phyloP scores from a whole-genome alignment of 2,888 invertebrate species.

The Trichacis sp. region DNA sequence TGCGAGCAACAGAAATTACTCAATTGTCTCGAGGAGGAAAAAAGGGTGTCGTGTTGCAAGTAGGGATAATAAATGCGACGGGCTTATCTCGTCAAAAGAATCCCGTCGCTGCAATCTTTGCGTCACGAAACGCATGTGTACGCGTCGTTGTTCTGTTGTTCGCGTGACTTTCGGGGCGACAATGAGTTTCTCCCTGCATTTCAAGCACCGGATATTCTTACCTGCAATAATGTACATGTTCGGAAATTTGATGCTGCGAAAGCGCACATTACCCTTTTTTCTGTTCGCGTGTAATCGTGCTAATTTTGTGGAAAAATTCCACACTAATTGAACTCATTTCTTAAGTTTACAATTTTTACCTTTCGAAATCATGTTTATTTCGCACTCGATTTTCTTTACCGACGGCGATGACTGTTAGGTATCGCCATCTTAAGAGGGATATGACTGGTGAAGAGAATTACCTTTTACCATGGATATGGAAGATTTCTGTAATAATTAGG shows the following conservation, averaged over 20 bases:
- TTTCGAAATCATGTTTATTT: too few relatives aligned
- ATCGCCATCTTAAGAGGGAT: too few relatives aligned
- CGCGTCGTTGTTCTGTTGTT: slow-evolving; percentile 30
- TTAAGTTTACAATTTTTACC: too few relatives aligned
- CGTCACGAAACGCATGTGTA: slow-evolving; percentile 20
- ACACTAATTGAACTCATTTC: too few relatives aligned
- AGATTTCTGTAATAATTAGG: too few relatives aligned
- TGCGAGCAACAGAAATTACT: too few relatives aligned
- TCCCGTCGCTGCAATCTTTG: slow-evolving; percentile 11
- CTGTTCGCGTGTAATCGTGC: too few relatives aligned
- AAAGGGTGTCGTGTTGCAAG: slow-evolving; percentile 1
- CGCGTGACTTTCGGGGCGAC: slow-evolving; percentile 21
- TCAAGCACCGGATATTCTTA: slow-evolving; percentile 32
- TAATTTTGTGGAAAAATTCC: too few relatives aligned
- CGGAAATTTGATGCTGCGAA: slow-evolving; percentile 19
- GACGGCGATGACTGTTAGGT: too few relatives aligned
- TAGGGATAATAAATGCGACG: slow-evolving; percentile 3
- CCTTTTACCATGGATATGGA: too few relatives aligned
- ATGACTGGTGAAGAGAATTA: too few relatives aligned
- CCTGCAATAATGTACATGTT: slow-evolving; percentile 25
- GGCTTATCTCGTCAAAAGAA: slow-evolving; percentile 9
- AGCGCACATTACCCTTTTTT: slow-evolving; percentile 17
- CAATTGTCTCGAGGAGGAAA: too few relatives aligned
- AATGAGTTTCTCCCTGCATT: slow-evolving; percentile 24
- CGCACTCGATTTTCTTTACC: background rate